These are phyloP conservation scores for Limnephilus lunatus DNA, from an alignment of 2,888 invertebrate genomes.

Conservation along the genomic window DNA sequence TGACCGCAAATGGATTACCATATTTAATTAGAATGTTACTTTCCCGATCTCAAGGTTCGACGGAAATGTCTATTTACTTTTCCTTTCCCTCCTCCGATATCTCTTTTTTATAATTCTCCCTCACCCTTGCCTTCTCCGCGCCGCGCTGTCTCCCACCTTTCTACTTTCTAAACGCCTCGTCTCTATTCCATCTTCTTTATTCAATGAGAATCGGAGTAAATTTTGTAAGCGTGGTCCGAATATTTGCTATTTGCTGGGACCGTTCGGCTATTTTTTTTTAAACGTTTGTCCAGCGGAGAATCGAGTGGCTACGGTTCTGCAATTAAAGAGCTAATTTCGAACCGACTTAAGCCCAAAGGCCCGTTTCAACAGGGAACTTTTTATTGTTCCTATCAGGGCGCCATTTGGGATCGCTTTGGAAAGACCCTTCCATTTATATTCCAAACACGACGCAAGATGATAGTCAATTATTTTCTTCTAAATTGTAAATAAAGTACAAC, in stretches of 20 bases:
- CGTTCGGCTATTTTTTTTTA: slow-evolving; percentile 24
- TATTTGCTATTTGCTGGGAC: slow-evolving; percentile 3
- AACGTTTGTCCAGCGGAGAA: slow-evolving; percentile 18
- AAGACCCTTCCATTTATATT: slow-evolving; percentile 4
- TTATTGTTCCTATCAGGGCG: slow-evolving; percentile 27
- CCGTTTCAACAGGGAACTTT: not conserved
- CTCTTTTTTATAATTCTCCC: not conserved
- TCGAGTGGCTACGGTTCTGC: slow-evolving; percentile 21
- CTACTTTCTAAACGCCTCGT: not conserved
- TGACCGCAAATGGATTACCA: slow-evolving; percentile 9
- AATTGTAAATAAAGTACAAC: not conserved
- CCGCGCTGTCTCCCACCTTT: too few species aligned
- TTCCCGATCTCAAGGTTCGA: not conserved
- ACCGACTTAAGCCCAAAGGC: not conserved
- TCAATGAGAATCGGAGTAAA: slow-evolving; percentile 31
- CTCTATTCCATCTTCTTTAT: slow-evolving; percentile 12
- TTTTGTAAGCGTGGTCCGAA: slow-evolving; percentile 11
- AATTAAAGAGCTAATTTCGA: slow-evolving; percentile 20
- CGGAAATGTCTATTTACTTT: slow-evolving; percentile 33
- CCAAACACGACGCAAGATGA: not conserved
- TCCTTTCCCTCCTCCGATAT: not conserved
- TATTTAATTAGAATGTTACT: slow-evolving; percentile 37
- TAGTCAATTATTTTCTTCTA: not conserved
- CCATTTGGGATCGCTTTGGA: slow-evolving; percentile 9
- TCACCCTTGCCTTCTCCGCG: not conserved